Conservation (phyloP, 2,888 invertebrate genomes). For the Punctoribates punctum region DNA sequence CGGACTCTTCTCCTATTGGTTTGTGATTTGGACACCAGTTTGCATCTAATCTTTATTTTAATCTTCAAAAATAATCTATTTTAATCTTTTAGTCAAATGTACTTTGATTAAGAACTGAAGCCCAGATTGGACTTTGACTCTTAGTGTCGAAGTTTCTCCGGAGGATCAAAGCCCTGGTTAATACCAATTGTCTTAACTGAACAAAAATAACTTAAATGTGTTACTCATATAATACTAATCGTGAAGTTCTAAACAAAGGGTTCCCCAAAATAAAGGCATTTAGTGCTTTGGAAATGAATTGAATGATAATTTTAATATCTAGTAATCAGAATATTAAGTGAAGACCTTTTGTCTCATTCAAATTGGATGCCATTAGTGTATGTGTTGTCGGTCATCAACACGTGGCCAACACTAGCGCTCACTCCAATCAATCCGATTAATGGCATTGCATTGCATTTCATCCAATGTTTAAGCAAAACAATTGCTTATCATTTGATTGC, state of each 20-base stretch:
- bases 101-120: too few relatives aligned
- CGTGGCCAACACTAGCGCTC: not conserved
- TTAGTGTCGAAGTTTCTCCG: too few relatives aligned
- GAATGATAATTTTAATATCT: not conserved
- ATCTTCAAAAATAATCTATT: not conserved
- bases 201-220: conserved; percentile 5
- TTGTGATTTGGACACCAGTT: too few relatives aligned
- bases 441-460: not conserved
- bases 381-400: conserved; percentile 7
- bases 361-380: not conserved
- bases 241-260: not conserved
- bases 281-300: not conserved
- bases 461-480: conserved; percentile 14
- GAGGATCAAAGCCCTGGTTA: too few relatives aligned
- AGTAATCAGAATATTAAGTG: not conserved
- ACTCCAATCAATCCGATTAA: not conserved
- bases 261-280: not conserved
- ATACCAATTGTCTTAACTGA: not conserved
- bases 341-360: not conserved
- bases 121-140: too few relatives aligned
- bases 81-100: not conserved
- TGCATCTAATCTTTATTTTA: too few relatives aligned
- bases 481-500: conserved; percentile 16
- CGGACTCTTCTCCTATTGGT: too few relatives aligned
- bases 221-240: not conserved